Evolutionary conservation across 2,888 invertebrate genomes (phyloP).

Genomic region (Chesias legatella): DNA sequence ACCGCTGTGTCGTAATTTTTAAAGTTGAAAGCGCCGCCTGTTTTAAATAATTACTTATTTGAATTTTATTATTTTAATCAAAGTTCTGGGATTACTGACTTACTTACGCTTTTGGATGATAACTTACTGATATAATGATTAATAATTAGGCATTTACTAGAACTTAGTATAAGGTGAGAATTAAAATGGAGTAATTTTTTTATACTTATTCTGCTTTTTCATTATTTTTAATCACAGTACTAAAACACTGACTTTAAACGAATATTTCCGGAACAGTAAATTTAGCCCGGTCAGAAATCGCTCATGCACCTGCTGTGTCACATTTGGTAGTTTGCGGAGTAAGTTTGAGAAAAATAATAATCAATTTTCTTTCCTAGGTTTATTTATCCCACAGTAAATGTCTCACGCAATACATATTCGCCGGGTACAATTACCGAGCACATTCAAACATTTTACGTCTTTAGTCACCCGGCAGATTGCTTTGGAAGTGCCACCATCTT

Average conservation of each 20-base stretch:
- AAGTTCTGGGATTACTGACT: too few species aligned
- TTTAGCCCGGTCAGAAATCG: too few species aligned
- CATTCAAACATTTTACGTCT: conserved; percentile 34
- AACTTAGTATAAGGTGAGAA: too few species aligned
- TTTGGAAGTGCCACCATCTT: conserved; percentile 51
- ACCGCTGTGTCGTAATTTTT: conserved; percentile 27
- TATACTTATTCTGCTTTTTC: too few species aligned
- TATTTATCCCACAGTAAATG: conserved; percentile 4
- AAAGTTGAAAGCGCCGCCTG: conserved; percentile 28
- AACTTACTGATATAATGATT: too few species aligned
- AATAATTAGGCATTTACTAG: too few species aligned
- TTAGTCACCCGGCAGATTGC: conserved; percentile 57
- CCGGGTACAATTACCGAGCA: conserved; percentile 15
- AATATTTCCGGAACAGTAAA: too few species aligned
- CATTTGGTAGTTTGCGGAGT: neutral
- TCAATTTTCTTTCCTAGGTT: neutral
- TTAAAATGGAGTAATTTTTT: too few species aligned
- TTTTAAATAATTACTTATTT: conserved; percentile 13
- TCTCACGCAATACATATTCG: conserved; percentile 6
- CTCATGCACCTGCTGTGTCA: too few species aligned
- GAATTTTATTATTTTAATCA: conserved; percentile 3
- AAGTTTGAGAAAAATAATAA: neutral
- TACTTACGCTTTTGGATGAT: too few species aligned
- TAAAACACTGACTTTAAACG: too few species aligned
- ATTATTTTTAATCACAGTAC: too few species aligned